phyloP scores from a whole-genome alignment of 2,888 invertebrate genomes.

The Mycalesis mineus region DNA sequence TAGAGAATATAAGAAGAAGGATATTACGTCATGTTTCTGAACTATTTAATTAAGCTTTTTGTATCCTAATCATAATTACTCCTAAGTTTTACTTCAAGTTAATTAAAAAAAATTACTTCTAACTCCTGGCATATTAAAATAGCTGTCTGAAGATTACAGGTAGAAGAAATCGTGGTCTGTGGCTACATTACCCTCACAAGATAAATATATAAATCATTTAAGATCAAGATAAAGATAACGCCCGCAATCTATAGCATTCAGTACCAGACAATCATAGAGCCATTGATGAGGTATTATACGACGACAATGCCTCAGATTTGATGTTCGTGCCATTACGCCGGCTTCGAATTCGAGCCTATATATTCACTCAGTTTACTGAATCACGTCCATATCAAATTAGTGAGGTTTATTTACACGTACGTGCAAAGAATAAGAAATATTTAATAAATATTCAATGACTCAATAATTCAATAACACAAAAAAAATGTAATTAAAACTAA shows the following conservation, averaged over 20 bases:
- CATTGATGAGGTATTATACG: conserved; percentile 14
- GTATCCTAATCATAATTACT: no score
- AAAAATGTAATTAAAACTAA: no score
- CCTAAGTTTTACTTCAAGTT: no score
- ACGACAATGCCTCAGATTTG: conserved; percentile 17
- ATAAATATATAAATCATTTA: no score
- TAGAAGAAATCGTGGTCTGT: no score
- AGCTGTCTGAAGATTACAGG: no score
- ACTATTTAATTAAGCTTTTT: no score
- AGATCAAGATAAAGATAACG: background rate
- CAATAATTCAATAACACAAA: background rate
- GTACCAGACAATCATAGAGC: conserved; percentile 22
- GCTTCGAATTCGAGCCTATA: background rate
- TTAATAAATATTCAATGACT: background rate
- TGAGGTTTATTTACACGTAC: background rate
- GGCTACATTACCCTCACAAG: no score
- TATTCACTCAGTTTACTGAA: conserved; percentile 6
- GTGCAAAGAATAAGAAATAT: background rate
- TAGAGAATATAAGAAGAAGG: background rate
- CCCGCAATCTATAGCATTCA: conserved; percentile 16
- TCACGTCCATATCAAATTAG: conserved; percentile 11
- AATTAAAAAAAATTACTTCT: no score
- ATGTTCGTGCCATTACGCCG: conserved; percentile 10
- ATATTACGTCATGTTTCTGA: no score
- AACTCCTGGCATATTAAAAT: no score